Percentiles rank a stretch among this genome's conserved stretches.
These are phyloP conservation scores for Craseonycteris thonglongyai DNA, from an alignment of 2,113 vertebrate genomes.

Conservation along the genomic window DNA sequence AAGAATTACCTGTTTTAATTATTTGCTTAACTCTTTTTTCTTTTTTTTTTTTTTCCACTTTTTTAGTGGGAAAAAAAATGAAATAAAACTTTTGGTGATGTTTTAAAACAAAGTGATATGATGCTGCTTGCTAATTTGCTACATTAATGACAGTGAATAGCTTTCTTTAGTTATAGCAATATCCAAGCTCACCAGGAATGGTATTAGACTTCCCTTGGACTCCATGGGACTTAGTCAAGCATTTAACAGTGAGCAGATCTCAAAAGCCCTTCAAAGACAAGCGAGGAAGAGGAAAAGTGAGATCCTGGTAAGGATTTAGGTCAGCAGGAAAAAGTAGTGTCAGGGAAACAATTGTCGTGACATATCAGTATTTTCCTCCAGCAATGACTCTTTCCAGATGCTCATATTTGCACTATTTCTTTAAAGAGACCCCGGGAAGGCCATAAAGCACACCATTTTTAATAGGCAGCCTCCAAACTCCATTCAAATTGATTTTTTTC, in stretches of 20 bases:
- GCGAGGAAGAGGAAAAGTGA: conserved; percentile 30
- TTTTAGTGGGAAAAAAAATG: background rate
- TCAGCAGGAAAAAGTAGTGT: conserved; percentile 38
- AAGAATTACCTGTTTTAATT: conserved; percentile 1
- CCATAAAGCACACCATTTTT: conserved; percentile 63
- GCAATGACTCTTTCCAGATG: conserved; percentile 48
- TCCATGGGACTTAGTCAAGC: conserved; percentile 55
- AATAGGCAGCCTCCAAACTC: conserved; percentile 69
- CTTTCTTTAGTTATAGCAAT: conserved; percentile 6
- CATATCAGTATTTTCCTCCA: conserved; percentile 20
- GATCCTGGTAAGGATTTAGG: conserved; percentile 28
- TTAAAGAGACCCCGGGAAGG: conserved; percentile 64
- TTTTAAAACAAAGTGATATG: background rate
- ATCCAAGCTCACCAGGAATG: background rate
- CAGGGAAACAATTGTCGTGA: conserved; percentile 33
- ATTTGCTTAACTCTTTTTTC: background rate
- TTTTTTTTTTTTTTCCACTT: background rate
- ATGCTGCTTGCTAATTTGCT: background rate
- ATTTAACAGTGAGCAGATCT: conserved; percentile 1
- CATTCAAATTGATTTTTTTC: background rate
- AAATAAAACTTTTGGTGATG: background rate
- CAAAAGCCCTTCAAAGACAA: conserved; percentile 61
- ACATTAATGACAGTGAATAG: background rate
- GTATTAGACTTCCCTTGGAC: background rate
- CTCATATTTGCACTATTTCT: conserved; percentile 61